Base-by-base conservation (phyloP, 2,797 vertebrate species). In the Typhlichthys subterraneus region DNA sequence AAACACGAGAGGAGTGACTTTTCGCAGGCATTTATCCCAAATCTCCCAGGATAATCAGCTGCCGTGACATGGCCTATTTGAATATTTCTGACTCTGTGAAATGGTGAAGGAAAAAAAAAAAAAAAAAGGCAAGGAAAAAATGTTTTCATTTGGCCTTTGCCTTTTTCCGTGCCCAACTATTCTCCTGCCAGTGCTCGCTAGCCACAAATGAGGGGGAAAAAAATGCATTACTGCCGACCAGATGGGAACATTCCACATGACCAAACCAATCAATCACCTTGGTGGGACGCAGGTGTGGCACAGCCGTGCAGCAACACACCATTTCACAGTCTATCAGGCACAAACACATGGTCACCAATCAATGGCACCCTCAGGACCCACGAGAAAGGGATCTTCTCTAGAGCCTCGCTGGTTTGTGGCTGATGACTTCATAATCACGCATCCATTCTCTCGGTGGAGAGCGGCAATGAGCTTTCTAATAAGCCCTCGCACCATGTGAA, bases 201-300 rank as follows among this genome's bases (percentile, higher is more conserved):
- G 94, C 91, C 89, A 92, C 84, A 82, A 91, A 94, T 88, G 84
- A 89, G 87, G 83, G 78, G 23, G 1, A 4, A 89, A 93, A 91
- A 93, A 91, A 92, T 92, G 93, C 94, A 97, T 97, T 97, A 98
- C 96, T 96, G 95, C 86, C 85, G 95, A 97, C 94, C 98, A 99
- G 98, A 98, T 99, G 98, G 98, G 97, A 96, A 97, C 97, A 99
- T 99, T 99, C 96, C 98, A 99, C 97, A 99, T 98, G 97, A 99
- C 96, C 97, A 98, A 97, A 98, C 96, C 97, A 97, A 99, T 99
- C 97, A 96, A 99, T 99, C 97, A 98, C 95, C 94, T 93, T 91
- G 81, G 94, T 94, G 96, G 95, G 96, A 95, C 96, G 95, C 97
- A 99, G 97, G 97, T 99, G 97, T 95, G 94, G 93, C 95, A 96